Base-by-base conservation (phyloP, 2,888 invertebrate genomes). In the Andrena camellia region DNA sequence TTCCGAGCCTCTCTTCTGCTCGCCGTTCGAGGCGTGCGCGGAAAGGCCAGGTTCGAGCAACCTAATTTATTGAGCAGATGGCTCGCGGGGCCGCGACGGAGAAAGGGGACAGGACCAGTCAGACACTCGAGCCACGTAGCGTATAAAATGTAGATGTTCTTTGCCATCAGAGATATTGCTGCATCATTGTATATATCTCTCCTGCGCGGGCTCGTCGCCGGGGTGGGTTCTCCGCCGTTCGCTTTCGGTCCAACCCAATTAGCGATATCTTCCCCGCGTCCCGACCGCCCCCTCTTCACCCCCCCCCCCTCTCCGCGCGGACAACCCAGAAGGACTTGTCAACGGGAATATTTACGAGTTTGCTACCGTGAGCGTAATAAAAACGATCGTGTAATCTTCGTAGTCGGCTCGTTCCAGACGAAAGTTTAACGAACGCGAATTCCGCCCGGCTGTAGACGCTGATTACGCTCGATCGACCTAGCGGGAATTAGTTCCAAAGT, bases 61-160 rank as follows among this genome's bases (percentile, higher is more conserved):
- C 73, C 76, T 84, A 88, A 88, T 88, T 88, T 86, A 85, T 88
- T 63, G 85, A 78, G 72, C 78, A 81, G 77, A 80, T 80, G 83
- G 73, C 81, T 80, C 54, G 74, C 26, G 35, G 70, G 42, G 74
- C 54, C 10, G 71, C 13, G 2, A 26, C 33, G 66, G 60, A 1
- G 48, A 48, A 64, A 64, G 66, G 57, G 67, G 50, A 57, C 23
- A 57, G 59, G 67, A 35, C 54, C 52, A 80, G 83, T 75, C 79
- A 78, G 71, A 80, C 73, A 64, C 78, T 81, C 81, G 67, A 64
- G 62, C 79, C 79, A 84, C 73, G 83, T 72, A 85, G 60, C 75
- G 23, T 86, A 85, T 85, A 86, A 85, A 85, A 85, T 83, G 83
- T 85, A 79, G 86, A 86, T 81, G 74, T 79, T 86, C 79, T 33